phyloP scores from a whole-genome alignment of 2,888 invertebrate species.

The Conchocele bisecta region DNA sequence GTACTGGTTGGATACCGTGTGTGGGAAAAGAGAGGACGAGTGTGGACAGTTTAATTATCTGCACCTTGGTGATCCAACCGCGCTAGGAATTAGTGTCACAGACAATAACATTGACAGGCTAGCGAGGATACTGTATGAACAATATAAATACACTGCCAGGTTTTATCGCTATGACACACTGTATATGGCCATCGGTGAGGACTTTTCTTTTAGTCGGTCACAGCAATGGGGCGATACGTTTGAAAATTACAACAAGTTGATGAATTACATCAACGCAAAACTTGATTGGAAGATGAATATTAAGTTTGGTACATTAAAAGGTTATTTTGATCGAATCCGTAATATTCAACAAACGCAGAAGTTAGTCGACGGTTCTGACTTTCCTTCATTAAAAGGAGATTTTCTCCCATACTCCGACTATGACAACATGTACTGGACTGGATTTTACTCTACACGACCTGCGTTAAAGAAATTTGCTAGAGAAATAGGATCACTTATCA shows the following conservation, averaged over 20 bases:
- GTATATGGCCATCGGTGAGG: conserved; percentile 96
- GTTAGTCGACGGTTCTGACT: too few species aligned
- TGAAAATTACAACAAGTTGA: conserved; percentile 92
- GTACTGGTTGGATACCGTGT: conserved; percentile 97
- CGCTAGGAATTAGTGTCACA: conserved; percentile 92
- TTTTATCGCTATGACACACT: conserved; percentile 96
- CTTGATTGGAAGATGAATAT: conserved; percentile 85
- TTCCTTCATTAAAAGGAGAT: too few species aligned
- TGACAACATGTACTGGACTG: too few species aligned
- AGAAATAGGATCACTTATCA: too few species aligned
- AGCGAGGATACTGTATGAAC: conserved; percentile 91
- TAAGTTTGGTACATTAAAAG: conserved; percentile 92
- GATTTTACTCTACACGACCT: too few species aligned
- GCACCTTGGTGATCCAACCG: conserved; percentile 91
- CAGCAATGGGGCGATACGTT: conserved; percentile 98
- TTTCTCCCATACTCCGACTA: too few species aligned
- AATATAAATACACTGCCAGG: conserved; percentile 94
- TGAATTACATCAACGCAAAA: conserved; percentile 93
- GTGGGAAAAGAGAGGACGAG: conserved; percentile 94
- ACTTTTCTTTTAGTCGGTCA: conserved; percentile 94
- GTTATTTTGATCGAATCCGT: conserved; percentile 91
- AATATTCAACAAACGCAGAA: conserved; percentile 45
- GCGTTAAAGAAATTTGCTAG: too few species aligned
- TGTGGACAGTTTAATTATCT: conserved; percentile 85
- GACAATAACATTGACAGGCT: conserved; percentile 92